Evolutionary conservation across 2,888 invertebrate genomes (phyloP), one percentile per base, ranked within the genome.

Genomic region (Bruchidius siliquastri): DNA sequence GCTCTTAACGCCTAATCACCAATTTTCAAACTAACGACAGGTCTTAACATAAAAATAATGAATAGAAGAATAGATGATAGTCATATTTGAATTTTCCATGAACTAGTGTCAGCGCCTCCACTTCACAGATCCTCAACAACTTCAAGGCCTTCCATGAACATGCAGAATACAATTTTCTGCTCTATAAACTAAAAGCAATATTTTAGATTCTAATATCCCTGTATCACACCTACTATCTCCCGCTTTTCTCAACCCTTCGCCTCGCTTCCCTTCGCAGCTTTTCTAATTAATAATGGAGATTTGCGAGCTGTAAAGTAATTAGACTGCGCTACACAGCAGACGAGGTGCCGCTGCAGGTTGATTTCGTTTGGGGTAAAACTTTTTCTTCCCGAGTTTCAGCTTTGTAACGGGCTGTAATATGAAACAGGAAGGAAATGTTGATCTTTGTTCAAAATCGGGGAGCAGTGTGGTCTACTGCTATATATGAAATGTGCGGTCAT

Each of bases 201-300:
- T 49, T 49, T 49, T 13, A 49, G 8, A 13, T 49, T 13, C 49
- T 49, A 49, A 13, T 49, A 8, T 49, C 13, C 49, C 49, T 49
- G 49, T 49, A 49, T 49, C 49, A 49, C 49, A 8, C 13, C 49
- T 49, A 3, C 49, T 49, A 13, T 49, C 49, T 49, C 49, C 13
- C 49, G 49, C 49, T 4, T 49, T 49, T 49, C 49, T 49, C 49
- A 49, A 49, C 49, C 49, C 49, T 49, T 49, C 49, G 49, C 49
- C 18, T 49, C 49, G 49, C 18, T 49, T 49, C 49, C 49, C 49
- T 49, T 49, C 49, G 49, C 49, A 49, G 49, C 49, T 49, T 78
- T 77, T 76, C 79, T 81, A 81, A 81, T 81, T 81, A 81, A 81
- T 81, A 81, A 81, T 81, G 79, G 80, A 81, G 80, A 81, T 81